These are phyloP conservation scores for Pyrocoelia pectoralis DNA, from an alignment of 2,888 invertebrate genomes.

Conservation along the genomic window DNA sequence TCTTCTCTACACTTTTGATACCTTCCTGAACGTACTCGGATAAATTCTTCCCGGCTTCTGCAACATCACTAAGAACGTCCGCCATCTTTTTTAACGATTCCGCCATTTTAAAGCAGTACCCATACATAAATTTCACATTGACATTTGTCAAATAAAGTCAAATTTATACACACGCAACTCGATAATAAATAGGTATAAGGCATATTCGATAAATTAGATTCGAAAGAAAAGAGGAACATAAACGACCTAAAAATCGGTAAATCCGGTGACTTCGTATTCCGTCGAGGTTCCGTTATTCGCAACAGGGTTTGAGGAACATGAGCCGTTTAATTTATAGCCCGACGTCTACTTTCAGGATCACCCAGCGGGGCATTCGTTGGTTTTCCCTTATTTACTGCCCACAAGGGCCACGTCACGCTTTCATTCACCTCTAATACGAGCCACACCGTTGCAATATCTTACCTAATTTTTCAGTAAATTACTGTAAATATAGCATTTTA, in stretches of 20 bases:
- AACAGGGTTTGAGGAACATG: constrained; percentile 33
- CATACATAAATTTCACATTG: too few species aligned
- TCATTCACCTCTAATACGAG: constrained; percentile 32
- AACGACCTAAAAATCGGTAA: constrained; percentile 24
- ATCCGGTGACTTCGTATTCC: constrained; percentile 33
- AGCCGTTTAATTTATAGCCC: constrained; percentile 33
- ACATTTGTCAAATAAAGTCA: background rate
- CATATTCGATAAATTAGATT: background rate
- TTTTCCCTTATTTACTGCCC: constrained; percentile 37
- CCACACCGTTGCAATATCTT: constrained; percentile 31
- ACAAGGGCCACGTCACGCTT: constrained; percentile 34
- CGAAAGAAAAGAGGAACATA: background rate
- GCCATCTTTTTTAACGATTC: background rate
- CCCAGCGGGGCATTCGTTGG: constrained; percentile 36
- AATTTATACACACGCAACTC: background rate
- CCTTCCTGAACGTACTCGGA: background rate
- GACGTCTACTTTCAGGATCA: constrained; percentile 37
- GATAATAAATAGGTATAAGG: background rate
- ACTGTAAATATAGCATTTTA: constrained; percentile 28
- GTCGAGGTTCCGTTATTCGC: constrained; percentile 30
- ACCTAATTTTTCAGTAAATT: constrained; percentile 37
- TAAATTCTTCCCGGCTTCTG: background rate
- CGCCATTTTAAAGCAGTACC: constrained; percentile 5
- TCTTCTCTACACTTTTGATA: background rate
- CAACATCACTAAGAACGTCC: background rate